Percentiles rank a stretch among this genome's conserved stretches.
phyloP scores from a whole-genome alignment of 1,140 invertebrate species.

The Antheraea mylitta region DNA sequence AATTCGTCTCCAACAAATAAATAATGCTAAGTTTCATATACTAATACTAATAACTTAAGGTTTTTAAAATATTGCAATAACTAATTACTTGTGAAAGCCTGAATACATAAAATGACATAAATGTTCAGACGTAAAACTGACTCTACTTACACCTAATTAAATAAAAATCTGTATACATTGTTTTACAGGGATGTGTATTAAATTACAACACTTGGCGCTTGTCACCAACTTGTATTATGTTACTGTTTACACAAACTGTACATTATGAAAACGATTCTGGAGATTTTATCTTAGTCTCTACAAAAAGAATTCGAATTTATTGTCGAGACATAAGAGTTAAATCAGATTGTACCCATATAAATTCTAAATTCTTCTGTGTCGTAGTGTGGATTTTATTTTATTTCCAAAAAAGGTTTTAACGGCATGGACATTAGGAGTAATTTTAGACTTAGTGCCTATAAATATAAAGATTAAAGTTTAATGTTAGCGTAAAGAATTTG shows the following conservation, averaged over 20 bases:
- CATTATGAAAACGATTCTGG: slow-evolving; percentile 41
- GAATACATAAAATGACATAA: too few relatives aligned
- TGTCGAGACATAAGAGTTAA: neutral
- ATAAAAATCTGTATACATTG: slow-evolving; percentile 23
- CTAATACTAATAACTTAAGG: too few relatives aligned
- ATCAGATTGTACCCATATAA: neutral
- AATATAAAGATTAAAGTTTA: neutral
- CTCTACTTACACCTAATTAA: neutral
- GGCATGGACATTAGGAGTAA: neutral
- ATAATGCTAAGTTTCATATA: too few relatives aligned
- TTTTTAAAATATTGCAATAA: too few relatives aligned
- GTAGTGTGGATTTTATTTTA: neutral
- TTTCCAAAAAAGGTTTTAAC: neutral
- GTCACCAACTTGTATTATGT: slow-evolving; percentile 20
- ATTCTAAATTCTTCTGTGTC: neutral
- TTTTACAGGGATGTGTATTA: slow-evolving; percentile 45
- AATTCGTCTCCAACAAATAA: too few relatives aligned
- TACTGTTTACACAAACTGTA: slow-evolving; percentile 52
- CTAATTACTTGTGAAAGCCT: too few relatives aligned
- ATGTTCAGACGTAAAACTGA: too few relatives aligned
- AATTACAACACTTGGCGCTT: slow-evolving; percentile 43
- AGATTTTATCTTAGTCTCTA: slow-evolving; percentile 15
- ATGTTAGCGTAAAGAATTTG: neutral
- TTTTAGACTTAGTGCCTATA: neutral
- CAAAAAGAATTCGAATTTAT: neutral